Evolutionary conservation across 2,797 vertebrate species (phyloP).

Genomic region (Gymnopithys bicolor): DNA sequence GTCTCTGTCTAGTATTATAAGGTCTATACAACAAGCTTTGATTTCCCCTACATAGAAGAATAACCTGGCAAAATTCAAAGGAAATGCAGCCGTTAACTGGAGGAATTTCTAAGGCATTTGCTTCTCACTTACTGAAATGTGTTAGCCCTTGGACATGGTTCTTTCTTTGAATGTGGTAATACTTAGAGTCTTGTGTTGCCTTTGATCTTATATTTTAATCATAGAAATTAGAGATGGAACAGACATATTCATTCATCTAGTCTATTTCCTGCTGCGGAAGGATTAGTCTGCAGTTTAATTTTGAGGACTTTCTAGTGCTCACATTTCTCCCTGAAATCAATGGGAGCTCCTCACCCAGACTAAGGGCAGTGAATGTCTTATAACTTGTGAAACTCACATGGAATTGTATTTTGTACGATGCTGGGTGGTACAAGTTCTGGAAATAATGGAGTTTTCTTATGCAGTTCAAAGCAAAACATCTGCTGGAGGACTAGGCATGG

Average conservation of each 20-base stretch:
- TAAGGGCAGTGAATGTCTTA: constrained; percentile 33
- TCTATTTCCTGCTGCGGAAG: constrained; percentile 48
- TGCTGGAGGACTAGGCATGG: neutral
- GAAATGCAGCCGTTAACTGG: neutral
- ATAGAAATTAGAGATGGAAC: constrained; percentile 73
- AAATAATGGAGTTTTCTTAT: neutral
- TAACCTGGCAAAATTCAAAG: constrained; percentile 44
- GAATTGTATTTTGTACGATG: neutral
- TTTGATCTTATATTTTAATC: constrained; percentile 75
- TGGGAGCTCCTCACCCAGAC: constrained; percentile 39
- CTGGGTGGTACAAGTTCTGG: neutral
- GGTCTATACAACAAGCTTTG: constrained; percentile 25
- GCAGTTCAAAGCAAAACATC: neutral
- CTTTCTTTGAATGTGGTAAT: constrained; percentile 72
- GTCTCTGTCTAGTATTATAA: constrained; percentile 3
- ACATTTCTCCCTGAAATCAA: constrained; percentile 45
- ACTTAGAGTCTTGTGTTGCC: constrained; percentile 66
- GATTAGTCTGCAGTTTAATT: constrained; percentile 52
- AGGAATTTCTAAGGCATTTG: constrained; percentile 69
- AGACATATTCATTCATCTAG: constrained; percentile 67
- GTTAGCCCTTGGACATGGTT: constrained; percentile 65
- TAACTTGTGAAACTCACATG: constrained; percentile 3
- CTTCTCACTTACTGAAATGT: constrained; percentile 70
- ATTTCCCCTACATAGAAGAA: constrained; percentile 16
- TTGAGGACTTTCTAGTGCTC: constrained; percentile 35